Conservation (phyloP, 2,888 invertebrate genomes). For the Molanna angustata region DNA sequence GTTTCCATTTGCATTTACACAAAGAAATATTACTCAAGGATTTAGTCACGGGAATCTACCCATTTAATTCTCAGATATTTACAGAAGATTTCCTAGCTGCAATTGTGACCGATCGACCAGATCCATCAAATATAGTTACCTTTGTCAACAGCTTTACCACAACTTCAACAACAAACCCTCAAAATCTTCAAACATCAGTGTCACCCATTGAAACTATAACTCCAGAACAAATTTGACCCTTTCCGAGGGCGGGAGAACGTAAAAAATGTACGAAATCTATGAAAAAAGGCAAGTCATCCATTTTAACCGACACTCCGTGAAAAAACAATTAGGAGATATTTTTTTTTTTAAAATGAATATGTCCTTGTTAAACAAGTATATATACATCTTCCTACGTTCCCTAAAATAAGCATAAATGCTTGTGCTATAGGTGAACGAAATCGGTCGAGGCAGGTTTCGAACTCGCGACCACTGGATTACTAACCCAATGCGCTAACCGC, state of each 20-base stretch:
- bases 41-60: background rate
- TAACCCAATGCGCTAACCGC: no score
- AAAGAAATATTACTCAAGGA: background rate
- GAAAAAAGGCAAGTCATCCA: background rate
- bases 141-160: background rate
- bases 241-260: background rate
- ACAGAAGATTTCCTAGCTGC: background rate
- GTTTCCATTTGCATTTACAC: background rate
- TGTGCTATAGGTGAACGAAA: no score
- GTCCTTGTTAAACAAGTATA: no score
- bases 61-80: background rate
- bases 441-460: no score
- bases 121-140: background rate
- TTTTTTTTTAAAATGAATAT: no score
- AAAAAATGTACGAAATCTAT: background rate
- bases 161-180: background rate
- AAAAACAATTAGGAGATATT: no score
- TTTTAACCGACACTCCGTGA: background rate
- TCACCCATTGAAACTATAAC: background rate
- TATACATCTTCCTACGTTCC: no score
- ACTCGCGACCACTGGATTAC: no score
- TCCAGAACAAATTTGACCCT: background rate
- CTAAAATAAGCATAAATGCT: no score
- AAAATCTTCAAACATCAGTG: background rate
- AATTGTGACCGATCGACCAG: background rate